Evolutionary conservation across 30 jellyfish, hydroid and myxozoan genomes (phyloP).

Genomic region (Sanderia malayensis): DNA sequence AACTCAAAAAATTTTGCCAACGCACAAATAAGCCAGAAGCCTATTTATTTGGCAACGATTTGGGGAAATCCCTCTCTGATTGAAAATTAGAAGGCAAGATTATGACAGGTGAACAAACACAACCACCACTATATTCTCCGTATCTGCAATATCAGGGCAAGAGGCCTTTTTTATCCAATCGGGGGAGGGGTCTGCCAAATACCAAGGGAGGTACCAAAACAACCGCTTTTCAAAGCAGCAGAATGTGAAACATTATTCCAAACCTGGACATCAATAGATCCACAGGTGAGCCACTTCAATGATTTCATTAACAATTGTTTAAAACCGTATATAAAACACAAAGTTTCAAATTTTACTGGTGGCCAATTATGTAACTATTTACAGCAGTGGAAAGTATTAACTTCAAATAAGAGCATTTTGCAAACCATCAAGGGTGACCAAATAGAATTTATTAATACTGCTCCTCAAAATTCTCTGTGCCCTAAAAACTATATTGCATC

Average conservation of each 20-base stretch:
- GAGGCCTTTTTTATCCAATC: background rate
- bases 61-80: background rate
- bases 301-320: background rate
- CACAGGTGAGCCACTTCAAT: background rate
- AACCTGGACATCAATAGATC: background rate
- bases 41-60: background rate
- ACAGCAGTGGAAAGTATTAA: background rate
- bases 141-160: background rate
- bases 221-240: background rate
- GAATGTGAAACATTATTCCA: background rate
- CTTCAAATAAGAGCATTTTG: background rate
- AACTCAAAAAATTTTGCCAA: background rate
- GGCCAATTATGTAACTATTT: background rate
- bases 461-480: background rate
- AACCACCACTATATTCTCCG: background rate
- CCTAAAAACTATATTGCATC: background rate
- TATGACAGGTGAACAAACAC: background rate
- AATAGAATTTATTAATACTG: background rate
- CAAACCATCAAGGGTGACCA: background rate
- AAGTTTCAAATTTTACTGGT: background rate
- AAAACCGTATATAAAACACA: background rate
- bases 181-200: slow-evolving; percentile 1
- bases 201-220: background rate
- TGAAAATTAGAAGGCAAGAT: background rate
- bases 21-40: background rate